Percentiles rank a stretch among this genome's conserved stretches.
Conservation (phyloP, 2,888 invertebrate genomes). For the Tortricodes alternella region DNA sequence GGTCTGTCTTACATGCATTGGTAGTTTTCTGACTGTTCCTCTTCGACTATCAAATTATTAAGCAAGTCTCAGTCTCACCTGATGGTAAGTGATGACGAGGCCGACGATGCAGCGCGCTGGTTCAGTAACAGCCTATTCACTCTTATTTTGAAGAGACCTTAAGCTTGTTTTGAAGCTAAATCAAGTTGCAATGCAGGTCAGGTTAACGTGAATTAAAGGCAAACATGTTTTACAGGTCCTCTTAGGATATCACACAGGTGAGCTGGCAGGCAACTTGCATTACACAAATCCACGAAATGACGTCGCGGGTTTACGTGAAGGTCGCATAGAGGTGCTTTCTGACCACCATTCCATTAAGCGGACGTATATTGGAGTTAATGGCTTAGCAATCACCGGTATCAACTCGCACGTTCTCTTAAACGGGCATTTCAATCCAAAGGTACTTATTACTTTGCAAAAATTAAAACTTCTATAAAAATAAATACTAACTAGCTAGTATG, state of each 20-base stretch:
- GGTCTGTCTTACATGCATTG: slow-evolving; percentile 44
- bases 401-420: slow-evolving; percentile 60
- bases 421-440: slow-evolving; percentile 62
- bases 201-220: background rate
- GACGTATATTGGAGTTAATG: slow-evolving; percentile 62
- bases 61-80: too few relatives aligned
- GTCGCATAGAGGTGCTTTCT: slow-evolving; percentile 80
- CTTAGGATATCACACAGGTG: slow-evolving; percentile 86
- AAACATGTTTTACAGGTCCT: slow-evolving; percentile 54
- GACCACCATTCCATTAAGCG: slow-evolving; percentile 81
- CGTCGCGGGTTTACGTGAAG: slow-evolving; percentile 74
- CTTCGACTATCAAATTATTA: too few relatives aligned
- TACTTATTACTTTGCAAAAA: too few relatives aligned
- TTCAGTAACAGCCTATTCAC: too few relatives aligned
- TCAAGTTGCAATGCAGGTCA: too few relatives aligned
- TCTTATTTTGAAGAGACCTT: background rate
- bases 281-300: slow-evolving; percentile 82
- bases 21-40: background rate
- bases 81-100: too few relatives aligned
- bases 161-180: background rate
- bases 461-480: too few relatives aligned
- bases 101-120: too few relatives aligned
- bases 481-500: too few relatives aligned
- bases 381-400: slow-evolving; percentile 57
- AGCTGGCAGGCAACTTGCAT: slow-evolving; percentile 88